Evolutionary conservation across 1,140 invertebrate genomes (phyloP).

Genomic region (Drosophila takahashii): DNA sequence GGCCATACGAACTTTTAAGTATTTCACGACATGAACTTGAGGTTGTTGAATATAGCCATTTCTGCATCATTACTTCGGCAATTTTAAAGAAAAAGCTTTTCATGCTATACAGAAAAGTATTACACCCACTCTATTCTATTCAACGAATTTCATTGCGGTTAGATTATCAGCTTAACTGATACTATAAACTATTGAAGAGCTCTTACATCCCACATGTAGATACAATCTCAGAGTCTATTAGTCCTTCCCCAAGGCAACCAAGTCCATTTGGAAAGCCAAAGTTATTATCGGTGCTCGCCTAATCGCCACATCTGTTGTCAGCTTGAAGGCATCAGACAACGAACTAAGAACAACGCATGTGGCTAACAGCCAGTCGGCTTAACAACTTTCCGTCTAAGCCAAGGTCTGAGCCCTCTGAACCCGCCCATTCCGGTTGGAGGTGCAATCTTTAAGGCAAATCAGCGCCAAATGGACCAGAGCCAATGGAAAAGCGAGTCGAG

Average conservation of each 20-base stretch:
- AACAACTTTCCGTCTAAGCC: constrained; percentile 39
- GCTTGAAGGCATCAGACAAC: background rate
- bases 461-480: constrained; percentile 67
- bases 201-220: background rate
- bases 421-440: background rate
- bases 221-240: background rate
- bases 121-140: too few relatives aligned
- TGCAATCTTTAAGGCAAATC: constrained; percentile 74
- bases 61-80: too few relatives aligned
- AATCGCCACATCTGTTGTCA: constrained; percentile 18
- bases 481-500: constrained; percentile 53
- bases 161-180: background rate
- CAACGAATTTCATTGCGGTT: too few relatives aligned
- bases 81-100: too few relatives aligned
- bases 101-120: too few relatives aligned
- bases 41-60: too few relatives aligned
- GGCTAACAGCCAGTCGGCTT: constrained; percentile 34
- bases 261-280: constrained; percentile 3
- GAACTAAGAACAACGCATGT: constrained; percentile 18
- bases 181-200: background rate
- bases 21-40: constrained; percentile 14
- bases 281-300: constrained; percentile 12
- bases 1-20: constrained; percentile 40
- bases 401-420: constrained; percentile 11
- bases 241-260: background rate